Evolutionary conservation across 2,113 vertebrate species (phyloP).

Genomic region (Lampris megalopsis): DNA sequence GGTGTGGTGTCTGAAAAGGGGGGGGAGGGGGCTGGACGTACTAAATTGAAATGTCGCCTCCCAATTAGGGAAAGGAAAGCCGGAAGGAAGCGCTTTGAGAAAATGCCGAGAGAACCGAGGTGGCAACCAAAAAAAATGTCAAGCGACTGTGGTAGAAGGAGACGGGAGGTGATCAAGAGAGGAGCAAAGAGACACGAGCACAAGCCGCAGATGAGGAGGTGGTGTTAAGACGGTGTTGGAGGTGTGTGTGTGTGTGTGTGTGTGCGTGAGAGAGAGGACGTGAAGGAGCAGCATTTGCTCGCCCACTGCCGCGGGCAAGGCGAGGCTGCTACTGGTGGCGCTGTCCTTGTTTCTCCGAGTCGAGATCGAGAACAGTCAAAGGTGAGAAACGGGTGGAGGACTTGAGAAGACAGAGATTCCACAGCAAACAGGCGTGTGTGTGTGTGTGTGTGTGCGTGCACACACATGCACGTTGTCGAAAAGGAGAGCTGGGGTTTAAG

Average conservation of each 20-base stretch:
- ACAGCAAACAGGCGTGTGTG: conserved; percentile 20
- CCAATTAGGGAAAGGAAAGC: conserved; percentile 31
- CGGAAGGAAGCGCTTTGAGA: conserved; percentile 19
- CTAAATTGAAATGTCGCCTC: conserved; percentile 11
- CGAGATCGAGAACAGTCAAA: conserved; percentile 43
- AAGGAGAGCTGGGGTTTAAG: conserved; percentile 37
- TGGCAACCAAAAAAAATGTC: conserved; percentile 26
- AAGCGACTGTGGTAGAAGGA: conserved; percentile 53
- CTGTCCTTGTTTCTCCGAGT: conserved; percentile 32
- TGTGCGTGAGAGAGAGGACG: conserved; percentile 16
- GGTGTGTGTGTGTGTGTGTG: conserved; percentile 28
- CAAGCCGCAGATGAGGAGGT: conserved; percentile 53
- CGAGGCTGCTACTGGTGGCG: conserved; percentile 17
- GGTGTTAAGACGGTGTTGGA: conserved; percentile 50
- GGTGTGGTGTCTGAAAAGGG: conserved; percentile 35
- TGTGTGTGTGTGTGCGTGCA: neutral
- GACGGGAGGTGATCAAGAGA: conserved; percentile 4
- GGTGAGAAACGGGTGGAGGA: conserved; percentile 30
- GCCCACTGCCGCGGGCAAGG: conserved; percentile 35
- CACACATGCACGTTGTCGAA: neutral
- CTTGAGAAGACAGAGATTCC: conserved; percentile 28
- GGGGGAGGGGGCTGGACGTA: conserved; percentile 5
- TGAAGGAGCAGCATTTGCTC: conserved; percentile 15
- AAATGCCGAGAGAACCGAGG: conserved; percentile 40
- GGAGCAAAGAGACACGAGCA: conserved; percentile 28